Evolutionary conservation across 1,140 invertebrate genomes (phyloP).

Genomic region (Drosophila novamexicana): DNA sequence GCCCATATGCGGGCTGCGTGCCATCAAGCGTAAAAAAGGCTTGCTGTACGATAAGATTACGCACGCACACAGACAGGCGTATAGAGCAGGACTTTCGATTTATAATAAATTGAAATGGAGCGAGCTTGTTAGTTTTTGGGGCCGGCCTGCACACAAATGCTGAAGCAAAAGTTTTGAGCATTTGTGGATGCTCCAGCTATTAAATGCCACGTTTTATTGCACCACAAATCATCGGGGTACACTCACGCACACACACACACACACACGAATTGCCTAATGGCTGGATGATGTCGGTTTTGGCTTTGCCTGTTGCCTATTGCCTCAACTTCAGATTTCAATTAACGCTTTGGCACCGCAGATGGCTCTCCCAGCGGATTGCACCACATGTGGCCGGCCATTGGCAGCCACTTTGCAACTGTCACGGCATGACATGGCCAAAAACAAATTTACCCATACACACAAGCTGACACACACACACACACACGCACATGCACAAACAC

Average conservation of each 20-base stretch:
- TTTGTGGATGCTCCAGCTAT: constrained; percentile 38
- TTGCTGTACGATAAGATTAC: constrained; percentile 78
- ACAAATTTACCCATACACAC: constrained; percentile 2
- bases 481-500: too few species aligned
- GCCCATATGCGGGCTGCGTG: constrained; percentile 52
- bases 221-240: constrained; percentile 68
- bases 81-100: constrained; percentile 58
- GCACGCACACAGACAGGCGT: constrained; percentile 5
- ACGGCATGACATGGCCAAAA: constrained; percentile 37
- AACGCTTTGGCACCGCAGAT: constrained; percentile 54
- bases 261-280: constrained; percentile 62
- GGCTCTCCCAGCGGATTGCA: constrained; percentile 15
- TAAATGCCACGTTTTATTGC: constrained; percentile 74
- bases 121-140: constrained; percentile 76
- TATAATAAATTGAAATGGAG: constrained; percentile 80
- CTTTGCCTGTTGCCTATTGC: constrained; percentile 45
- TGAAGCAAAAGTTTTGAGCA: constrained; percentile 33
- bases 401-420: constrained; percentile 28
- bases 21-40: constrained; percentile 72
- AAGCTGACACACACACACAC: neutral
- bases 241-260: constrained; percentile 6
- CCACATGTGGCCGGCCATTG: constrained; percentile 18
- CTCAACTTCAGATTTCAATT: constrained; percentile 72
- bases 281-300: constrained; percentile 62
- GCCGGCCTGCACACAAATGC: constrained; percentile 11